Percentiles rank a stretch among this genome's conserved stretches.
These are phyloP conservation scores for Eupsittula cactorum DNA, from an alignment of 2,113 vertebrate genomes.

Conservation along the genomic window DNA sequence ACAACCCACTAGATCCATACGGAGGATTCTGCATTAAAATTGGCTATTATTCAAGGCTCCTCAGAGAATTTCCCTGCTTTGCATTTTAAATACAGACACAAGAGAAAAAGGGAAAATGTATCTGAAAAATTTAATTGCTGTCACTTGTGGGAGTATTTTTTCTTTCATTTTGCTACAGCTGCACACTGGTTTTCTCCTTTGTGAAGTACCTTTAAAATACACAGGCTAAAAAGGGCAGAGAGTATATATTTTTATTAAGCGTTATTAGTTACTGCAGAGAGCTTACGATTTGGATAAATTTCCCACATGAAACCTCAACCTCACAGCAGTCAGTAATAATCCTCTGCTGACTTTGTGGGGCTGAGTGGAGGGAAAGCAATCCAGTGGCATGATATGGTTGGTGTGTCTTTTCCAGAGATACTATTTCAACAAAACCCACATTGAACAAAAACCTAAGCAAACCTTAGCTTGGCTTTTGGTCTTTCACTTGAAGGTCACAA, in stretches of 20 bases:
- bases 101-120: neutral
- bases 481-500: neutral
- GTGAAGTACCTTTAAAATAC: neutral
- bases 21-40: neutral
- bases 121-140: neutral
- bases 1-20: neutral
- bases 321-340: neutral
- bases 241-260: neutral
- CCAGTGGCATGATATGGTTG: fast-evolving
- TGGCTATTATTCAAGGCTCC: neutral
- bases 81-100: neutral
- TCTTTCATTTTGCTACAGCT: neutral
- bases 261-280: neutral
- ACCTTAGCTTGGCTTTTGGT: neutral
- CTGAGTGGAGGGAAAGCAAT: neutral
- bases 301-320: neutral
- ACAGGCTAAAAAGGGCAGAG: neutral
- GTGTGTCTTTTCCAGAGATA: neutral
- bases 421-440: neutral
- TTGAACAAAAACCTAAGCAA: neutral
- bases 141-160: neutral
- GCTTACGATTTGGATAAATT: neutral
- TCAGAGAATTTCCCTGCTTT: neutral
- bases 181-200: neutral
- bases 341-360: neutral